A percentile compares a stretch with the other conserved stretches of the same genome.
These are phyloP conservation scores for Scaptodrosophila lebanonensis DNA, from an alignment of 1,140 invertebrate species.

Conservation along the genomic window DNA sequence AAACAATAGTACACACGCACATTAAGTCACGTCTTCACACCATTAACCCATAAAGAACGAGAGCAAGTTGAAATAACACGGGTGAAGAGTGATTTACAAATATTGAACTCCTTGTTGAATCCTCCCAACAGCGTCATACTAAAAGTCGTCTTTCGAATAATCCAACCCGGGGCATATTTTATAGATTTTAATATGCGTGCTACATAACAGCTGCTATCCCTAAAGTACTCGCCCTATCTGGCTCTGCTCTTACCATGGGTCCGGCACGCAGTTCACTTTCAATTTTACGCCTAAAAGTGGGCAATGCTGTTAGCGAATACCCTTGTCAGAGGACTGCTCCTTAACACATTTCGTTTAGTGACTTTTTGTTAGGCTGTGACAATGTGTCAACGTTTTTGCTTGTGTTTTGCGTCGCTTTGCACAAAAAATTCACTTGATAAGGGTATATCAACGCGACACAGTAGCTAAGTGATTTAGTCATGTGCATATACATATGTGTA, in stretches of 20 bases:
- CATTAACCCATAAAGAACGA: slow-evolving; percentile 77
- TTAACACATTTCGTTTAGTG: slow-evolving; percentile 60
- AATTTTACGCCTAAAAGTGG: slow-evolving; percentile 68
- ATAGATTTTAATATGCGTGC: slow-evolving; percentile 74
- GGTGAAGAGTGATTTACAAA: slow-evolving; percentile 57
- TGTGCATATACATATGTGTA: slow-evolving; percentile 57
- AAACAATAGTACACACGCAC: slow-evolving; percentile 60
- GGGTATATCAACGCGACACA: slow-evolving; percentile 75
- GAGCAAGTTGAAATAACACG: slow-evolving; percentile 4
- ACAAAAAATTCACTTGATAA: slow-evolving; percentile 61
- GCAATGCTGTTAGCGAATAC: slow-evolving; percentile 56
- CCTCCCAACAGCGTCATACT: slow-evolving; percentile 24
- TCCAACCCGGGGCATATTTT: slow-evolving; percentile 72
- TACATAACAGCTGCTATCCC: slow-evolving; percentile 46
- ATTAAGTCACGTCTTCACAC: slow-evolving; percentile 77
- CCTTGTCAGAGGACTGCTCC: slow-evolving; percentile 53
- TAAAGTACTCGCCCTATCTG: neutral
- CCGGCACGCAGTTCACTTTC: slow-evolving; percentile 32
- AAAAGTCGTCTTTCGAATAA: too few relatives aligned
- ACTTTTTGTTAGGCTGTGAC: slow-evolving; percentile 59
- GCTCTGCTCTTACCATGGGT: neutral
- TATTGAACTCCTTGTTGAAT: slow-evolving; percentile 67
- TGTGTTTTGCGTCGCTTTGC: slow-evolving; percentile 5
- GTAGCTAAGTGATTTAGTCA: slow-evolving; percentile 75
- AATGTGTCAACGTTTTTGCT: slow-evolving; percentile 65